phyloP scores from a whole-genome alignment of 2,888 invertebrate genomes.

The Andrena flavipes region DNA sequence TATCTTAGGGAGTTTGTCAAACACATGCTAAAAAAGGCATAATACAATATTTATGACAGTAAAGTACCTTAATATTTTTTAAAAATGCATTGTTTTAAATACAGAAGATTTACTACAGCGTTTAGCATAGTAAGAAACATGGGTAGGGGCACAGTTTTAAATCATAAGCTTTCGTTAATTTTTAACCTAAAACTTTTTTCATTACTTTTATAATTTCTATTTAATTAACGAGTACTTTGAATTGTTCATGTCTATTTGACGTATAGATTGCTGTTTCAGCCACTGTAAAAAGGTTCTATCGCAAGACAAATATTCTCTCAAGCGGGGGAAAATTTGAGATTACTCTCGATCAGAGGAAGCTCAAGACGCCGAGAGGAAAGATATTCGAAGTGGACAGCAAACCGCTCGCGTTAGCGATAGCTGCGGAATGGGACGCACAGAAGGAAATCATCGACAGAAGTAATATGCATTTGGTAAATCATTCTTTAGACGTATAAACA shows the following conservation, averaged over 20 bases:
- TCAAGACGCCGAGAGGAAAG: slow-evolving; percentile 95
- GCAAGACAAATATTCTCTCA: slow-evolving; percentile 89
- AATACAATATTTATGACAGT: slow-evolving; percentile 31
- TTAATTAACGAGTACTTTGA: background rate
- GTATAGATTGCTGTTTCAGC: slow-evolving; percentile 75
- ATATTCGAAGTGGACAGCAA: slow-evolving; percentile 92
- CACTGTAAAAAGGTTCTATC: slow-evolving; percentile 90
- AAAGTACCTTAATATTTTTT: slow-evolving; percentile 17
- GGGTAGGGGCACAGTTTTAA: slow-evolving; percentile 63
- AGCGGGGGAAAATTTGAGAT: slow-evolving; percentile 92
- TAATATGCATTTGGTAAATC: slow-evolving; percentile 94
- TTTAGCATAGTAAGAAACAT: slow-evolving; percentile 67
- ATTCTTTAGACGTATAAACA: slow-evolving; percentile 62
- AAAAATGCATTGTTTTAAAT: slow-evolving; percentile 61
- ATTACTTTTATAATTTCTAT: background rate
- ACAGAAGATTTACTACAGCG: slow-evolving; percentile 48
- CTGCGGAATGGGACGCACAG: slow-evolving; percentile 97
- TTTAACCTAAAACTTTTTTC: slow-evolving; percentile 27
- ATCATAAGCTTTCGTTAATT: slow-evolving; percentile 1
- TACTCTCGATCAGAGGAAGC: slow-evolving; percentile 93
- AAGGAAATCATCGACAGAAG: slow-evolving; percentile 90
- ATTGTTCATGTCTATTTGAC: background rate
- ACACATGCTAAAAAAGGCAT: background rate
- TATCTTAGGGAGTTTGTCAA: background rate
- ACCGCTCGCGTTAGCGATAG: slow-evolving; percentile 95